These are phyloP conservation scores for Elymnias hypermnestra DNA, from an alignment of 1,140 invertebrate genomes.

Conservation along the genomic window DNA sequence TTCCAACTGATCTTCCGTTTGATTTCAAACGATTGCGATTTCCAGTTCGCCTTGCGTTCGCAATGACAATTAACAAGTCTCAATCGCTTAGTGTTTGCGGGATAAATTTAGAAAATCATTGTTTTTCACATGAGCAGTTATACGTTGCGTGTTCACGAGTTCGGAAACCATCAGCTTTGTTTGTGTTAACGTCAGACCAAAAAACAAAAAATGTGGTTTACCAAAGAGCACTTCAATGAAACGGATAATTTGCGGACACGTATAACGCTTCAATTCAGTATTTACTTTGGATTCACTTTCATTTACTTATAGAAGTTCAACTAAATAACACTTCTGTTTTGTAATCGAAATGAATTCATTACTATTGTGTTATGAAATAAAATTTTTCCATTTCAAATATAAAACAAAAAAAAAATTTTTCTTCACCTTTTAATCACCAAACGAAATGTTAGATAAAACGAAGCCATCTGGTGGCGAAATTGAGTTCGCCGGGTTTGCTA, in stretches of 20 bases:
- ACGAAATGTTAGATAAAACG: constrained; percentile 26
- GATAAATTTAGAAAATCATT: constrained; percentile 27
- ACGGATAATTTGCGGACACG: no score
- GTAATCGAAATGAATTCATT: constrained; percentile 32
- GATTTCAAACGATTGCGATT: constrained; percentile 62
- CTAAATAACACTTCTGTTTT: constrained; percentile 29
- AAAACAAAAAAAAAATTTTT: constrained; percentile 23
- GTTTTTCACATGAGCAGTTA: constrained; percentile 31
- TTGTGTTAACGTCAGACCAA: constrained; percentile 40
- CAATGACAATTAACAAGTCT: constrained; percentile 76
- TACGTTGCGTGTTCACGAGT: constrained; percentile 46
- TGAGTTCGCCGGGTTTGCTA: constrained; percentile 16
- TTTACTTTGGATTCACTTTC: constrained; percentile 20
- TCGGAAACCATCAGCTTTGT: constrained; percentile 30
- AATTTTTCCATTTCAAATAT: constrained; percentile 24
- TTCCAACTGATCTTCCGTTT: constrained; percentile 20
- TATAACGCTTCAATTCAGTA: constrained; percentile 17
- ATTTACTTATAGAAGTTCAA: constrained; percentile 26
- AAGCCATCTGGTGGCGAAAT: constrained; percentile 26
- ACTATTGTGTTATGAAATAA: constrained; percentile 31
- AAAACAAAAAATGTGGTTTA: constrained; percentile 52
- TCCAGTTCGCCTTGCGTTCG: constrained; percentile 69
- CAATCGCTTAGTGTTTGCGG: constrained; percentile 50
- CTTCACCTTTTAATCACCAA: constrained; percentile 24
- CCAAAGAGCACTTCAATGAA: constrained; percentile 32